These are phyloP conservation scores for Cotesia glomerata DNA, from an alignment of 1,140 invertebrate genomes.

Conservation along the genomic window DNA sequence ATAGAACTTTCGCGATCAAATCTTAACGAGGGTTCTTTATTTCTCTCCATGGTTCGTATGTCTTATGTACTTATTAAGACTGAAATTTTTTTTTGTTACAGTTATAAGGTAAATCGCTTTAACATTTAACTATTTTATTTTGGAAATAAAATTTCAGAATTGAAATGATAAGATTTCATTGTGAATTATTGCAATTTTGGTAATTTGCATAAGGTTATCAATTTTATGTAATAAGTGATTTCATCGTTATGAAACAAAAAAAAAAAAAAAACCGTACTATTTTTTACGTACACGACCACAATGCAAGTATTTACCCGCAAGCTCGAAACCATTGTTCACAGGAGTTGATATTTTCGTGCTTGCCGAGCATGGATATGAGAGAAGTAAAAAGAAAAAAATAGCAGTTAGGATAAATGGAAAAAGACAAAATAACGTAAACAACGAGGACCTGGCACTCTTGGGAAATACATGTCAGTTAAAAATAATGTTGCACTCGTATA, in stretches of 20 bases:
- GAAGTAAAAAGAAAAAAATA: background rate
- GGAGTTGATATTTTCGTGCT: background rate
- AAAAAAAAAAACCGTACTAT: no score
- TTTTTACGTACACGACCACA: no score
- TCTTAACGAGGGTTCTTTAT: conserved; percentile 20
- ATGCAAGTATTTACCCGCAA: no score
- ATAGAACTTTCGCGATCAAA: background rate
- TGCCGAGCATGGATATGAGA: background rate
- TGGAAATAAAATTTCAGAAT: no score
- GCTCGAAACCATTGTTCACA: background rate
- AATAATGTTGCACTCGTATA: conserved; percentile 48
- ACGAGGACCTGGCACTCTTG: conserved; percentile 8
- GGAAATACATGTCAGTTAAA: conserved; percentile 26
- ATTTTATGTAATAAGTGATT: no score
- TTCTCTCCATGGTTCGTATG: background rate
- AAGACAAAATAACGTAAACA: conserved; percentile 31
- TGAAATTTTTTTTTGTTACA: background rate
- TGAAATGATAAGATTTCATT: no score
- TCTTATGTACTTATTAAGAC: background rate
- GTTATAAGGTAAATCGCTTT: no score
- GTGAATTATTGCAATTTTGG: no score
- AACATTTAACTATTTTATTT: no score
- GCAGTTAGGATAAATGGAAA: conserved; percentile 19
- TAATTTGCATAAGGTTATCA: no score
- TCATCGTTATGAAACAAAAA: no score